Evolutionary conservation across 2,797 vertebrate genomes (phyloP).

Genomic region (Phrynocephalus vlangalii): DNA sequence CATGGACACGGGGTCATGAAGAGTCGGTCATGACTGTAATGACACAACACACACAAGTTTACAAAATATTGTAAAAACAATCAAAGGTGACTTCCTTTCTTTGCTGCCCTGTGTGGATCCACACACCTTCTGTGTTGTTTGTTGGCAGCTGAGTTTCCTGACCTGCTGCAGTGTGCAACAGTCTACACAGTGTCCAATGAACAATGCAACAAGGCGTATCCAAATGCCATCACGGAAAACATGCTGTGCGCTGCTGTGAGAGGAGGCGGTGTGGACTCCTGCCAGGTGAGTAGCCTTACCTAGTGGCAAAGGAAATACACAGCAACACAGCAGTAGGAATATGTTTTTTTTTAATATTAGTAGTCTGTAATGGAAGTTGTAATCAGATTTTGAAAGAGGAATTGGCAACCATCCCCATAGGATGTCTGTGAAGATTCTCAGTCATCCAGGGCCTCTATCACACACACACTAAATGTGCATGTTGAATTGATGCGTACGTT

Average conservation of each 20-base stretch:
- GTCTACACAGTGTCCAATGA: constrained; percentile 13
- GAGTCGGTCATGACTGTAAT: too few relatives aligned
- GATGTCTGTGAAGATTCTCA: too few relatives aligned
- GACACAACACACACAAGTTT: background rate
- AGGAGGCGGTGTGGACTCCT: constrained; percentile 1
- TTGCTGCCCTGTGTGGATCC: background rate
- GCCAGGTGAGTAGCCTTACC: constrained; percentile 15
- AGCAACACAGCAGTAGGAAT: background rate
- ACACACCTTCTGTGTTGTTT: background rate
- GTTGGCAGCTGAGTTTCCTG: constrained; percentile 27
- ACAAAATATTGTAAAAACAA: too few relatives aligned
- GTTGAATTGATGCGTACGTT: too few relatives aligned
- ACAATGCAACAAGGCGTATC: constrained; percentile 9
- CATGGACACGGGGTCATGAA: too few relatives aligned
- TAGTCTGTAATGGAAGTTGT: too few relatives aligned
- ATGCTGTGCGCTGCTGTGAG: constrained; percentile 21
- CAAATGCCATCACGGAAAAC: constrained; percentile 10
- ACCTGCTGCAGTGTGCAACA: constrained; percentile 26
- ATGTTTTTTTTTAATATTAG: too few relatives aligned
- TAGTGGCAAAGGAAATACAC: background rate
- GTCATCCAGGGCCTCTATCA: too few relatives aligned
- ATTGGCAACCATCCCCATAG: too few relatives aligned
- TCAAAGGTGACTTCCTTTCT: background rate
- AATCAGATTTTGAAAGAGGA: too few relatives aligned
- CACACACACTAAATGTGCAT: too few relatives aligned